Conservation (phyloP, 2,888 invertebrate species). For the Dorcus parallelipipedus region DNA sequence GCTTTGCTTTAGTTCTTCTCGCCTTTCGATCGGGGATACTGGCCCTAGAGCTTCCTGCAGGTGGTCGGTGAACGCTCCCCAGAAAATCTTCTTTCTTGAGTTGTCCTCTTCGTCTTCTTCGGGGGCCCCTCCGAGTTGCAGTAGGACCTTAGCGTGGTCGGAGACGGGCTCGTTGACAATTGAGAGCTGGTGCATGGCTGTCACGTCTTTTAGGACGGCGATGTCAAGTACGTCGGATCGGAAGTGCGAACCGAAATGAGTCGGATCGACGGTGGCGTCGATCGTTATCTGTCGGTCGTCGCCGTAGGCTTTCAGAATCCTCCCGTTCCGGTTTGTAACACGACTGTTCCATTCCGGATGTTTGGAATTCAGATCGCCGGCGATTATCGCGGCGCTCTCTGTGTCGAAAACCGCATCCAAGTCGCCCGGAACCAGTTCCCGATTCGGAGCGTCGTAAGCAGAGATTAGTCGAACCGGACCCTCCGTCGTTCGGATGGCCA, state of each 20-base stretch:
- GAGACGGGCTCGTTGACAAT: not conserved
- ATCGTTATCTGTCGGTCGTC: not conserved
- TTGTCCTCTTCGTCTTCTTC: not conserved
- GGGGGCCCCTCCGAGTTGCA: not conserved
- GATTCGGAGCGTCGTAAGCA: not conserved
- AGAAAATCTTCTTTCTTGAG: not conserved
- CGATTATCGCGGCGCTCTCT: not conserved
- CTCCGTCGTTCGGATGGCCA: constrained; percentile 1
- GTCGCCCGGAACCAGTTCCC: not conserved
- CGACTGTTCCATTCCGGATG: not conserved
- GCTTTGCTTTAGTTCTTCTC: not conserved
- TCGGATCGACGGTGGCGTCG: not conserved
- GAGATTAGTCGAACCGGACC: not conserved
- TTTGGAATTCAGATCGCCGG: not conserved
- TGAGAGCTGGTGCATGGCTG: not conserved
- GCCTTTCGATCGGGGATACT: not conserved
- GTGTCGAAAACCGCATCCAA: constrained; percentile 10
- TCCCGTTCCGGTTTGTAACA: not conserved
- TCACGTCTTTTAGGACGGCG: not conserved
- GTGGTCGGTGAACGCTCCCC: not conserved
- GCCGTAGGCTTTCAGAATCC: not conserved
- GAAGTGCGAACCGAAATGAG: not conserved
- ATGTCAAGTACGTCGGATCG: not conserved
- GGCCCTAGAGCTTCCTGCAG: not conserved
- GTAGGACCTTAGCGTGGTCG: not conserved